These are phyloP conservation scores for Silvanus unidentatus DNA, from an alignment of 2,888 invertebrate genomes.

Conservation along the genomic window DNA sequence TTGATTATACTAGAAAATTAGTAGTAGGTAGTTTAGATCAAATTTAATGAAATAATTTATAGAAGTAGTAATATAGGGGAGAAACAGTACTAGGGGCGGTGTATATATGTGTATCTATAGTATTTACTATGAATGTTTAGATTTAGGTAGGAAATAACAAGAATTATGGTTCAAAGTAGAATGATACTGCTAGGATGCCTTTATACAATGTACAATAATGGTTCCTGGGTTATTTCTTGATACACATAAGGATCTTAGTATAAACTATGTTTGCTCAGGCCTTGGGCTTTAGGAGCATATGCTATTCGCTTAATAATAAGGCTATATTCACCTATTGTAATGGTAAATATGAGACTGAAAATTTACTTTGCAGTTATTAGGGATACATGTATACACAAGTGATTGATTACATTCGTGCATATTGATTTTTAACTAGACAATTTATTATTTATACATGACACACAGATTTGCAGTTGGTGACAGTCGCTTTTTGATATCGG, in stretches of 20 bases:
- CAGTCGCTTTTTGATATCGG: too few species aligned
- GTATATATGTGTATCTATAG: not conserved
- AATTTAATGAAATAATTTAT: too few species aligned
- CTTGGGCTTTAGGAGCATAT: constrained; percentile 27
- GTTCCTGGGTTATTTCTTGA: constrained; percentile 21
- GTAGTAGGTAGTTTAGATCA: too few species aligned
- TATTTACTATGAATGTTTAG: constrained; percentile 15
- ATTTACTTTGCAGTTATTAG: constrained; percentile 17
- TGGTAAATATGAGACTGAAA: constrained; percentile 26
- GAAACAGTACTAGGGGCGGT: too few species aligned
- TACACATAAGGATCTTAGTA: constrained; percentile 24
- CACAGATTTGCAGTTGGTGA: too few species aligned
- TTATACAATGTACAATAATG: constrained; percentile 16
- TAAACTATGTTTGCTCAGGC: constrained; percentile 32
- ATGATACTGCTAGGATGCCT: constrained; percentile 16
- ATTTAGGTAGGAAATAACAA: constrained; percentile 16
- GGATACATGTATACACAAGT: constrained; percentile 17
- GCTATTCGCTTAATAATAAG: constrained; percentile 25
- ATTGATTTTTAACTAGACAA: constrained; percentile 12
- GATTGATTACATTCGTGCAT: constrained; percentile 23
- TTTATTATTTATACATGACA: too few species aligned
- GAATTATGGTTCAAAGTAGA: constrained; percentile 20
- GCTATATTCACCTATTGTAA: constrained; percentile 23
- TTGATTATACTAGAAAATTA: too few species aligned
- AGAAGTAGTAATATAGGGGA: constrained; percentile 10